A percentile compares a stretch with the other conserved stretches of the same genome.
These are phyloP conservation scores for Eupithecia inturbata DNA, from an alignment of 2,888 invertebrate species.

Conservation along the genomic window DNA sequence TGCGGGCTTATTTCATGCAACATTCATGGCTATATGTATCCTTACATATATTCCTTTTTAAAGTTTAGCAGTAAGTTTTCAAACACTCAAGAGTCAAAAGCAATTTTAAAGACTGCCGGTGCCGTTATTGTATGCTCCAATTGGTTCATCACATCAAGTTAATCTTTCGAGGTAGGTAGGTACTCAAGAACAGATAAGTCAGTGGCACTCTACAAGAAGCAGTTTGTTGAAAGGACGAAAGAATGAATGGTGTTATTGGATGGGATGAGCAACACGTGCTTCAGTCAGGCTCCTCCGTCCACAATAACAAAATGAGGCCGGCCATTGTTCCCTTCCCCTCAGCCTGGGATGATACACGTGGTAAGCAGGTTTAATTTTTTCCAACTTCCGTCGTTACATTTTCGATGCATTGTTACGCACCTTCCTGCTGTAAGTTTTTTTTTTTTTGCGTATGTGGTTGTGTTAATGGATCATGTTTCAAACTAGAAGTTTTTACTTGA, in stretches of 20 bases:
- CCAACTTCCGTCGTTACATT: slow-evolving; percentile 48
- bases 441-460: neutral
- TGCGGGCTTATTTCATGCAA: neutral
- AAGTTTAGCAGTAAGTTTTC: neutral
- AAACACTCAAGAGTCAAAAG: neutral
- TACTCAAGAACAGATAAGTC: slow-evolving; percentile 18
- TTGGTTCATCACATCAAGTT: neutral
- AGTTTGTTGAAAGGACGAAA: slow-evolving; percentile 7
- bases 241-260: slow-evolving; percentile 49
- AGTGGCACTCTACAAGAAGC: slow-evolving; percentile 5
- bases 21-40: too few species aligned
- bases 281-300: slow-evolving; percentile 63
- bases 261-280: slow-evolving; percentile 75
- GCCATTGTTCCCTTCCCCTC: slow-evolving; percentile 69
- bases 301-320: slow-evolving; percentile 74
- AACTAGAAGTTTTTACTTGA: neutral
- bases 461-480: neutral
- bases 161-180: neutral
- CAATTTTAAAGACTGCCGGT: neutral
- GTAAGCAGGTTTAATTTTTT: slow-evolving; percentile 70
- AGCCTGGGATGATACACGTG: slow-evolving; percentile 68
- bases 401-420: slow-evolving; percentile 9
- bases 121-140: too few species aligned
- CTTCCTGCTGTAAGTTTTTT: slow-evolving; percentile 7
- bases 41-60: too few species aligned